phyloP scores from a whole-genome alignment of 1,140 invertebrate genomes.

The Sitodiplosis mosellana region DNA sequence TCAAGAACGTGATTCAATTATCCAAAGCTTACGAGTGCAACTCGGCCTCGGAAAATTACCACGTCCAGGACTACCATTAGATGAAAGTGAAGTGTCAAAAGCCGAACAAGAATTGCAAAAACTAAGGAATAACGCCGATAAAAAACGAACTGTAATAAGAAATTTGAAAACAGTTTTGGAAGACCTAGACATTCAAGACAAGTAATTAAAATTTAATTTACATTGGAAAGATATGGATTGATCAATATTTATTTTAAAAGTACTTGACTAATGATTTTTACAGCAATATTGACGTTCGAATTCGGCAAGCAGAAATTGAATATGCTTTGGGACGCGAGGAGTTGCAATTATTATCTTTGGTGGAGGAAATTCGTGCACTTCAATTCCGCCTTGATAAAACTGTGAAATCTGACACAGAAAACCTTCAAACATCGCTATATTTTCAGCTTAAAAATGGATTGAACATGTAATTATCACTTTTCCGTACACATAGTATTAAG shows the following conservation, averaged over 20 bases:
- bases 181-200: slow-evolving; percentile 52
- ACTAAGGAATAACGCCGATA: slow-evolving; percentile 46
- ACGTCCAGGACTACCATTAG: slow-evolving; percentile 23
- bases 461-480: no score
- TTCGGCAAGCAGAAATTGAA: slow-evolving; percentile 75
- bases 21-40: slow-evolving; percentile 41
- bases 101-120: slow-evolving; percentile 45
- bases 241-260: not conserved
- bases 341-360: slow-evolving; percentile 59
- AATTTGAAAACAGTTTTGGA: slow-evolving; percentile 54
- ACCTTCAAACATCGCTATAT: slow-evolving; percentile 8
- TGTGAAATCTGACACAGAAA: slow-evolving; percentile 15
- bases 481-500: no score
- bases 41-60: slow-evolving; percentile 23
- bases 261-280: slow-evolving; percentile 15
- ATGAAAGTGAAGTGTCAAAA: slow-evolving; percentile 19
- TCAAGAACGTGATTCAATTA: slow-evolving; percentile 63
- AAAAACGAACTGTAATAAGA: slow-evolving; percentile 52
- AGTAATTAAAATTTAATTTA: no score
- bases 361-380: slow-evolving; percentile 64
- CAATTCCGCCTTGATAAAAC: slow-evolving; percentile 50
- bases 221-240: not conserved
- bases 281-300: slow-evolving; percentile 77
- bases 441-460: not conserved
- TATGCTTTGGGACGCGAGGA: slow-evolving; percentile 75